These are phyloP conservation scores for Frieseomelitta varia DNA, from an alignment of 1,140 invertebrate species.

Conservation along the genomic window DNA sequence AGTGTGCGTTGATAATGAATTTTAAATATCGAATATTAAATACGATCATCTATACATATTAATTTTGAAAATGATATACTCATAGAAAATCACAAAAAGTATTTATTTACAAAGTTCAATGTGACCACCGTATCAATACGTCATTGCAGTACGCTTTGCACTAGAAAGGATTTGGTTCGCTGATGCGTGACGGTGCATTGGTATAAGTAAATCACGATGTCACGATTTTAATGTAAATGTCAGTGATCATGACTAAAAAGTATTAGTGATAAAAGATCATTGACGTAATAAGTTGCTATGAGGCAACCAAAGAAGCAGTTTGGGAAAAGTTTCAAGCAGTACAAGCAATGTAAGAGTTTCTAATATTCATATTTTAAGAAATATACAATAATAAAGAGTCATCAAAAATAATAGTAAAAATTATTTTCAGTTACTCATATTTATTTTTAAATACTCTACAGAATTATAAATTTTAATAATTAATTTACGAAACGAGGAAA, in stretches of 20 bases:
- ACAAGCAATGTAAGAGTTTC: not conserved
- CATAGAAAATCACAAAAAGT: not conserved
- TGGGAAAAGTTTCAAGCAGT: not conserved
- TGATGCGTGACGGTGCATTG: conserved; percentile 50
- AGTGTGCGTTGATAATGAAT: too few species aligned
- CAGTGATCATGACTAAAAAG: conserved; percentile 40
- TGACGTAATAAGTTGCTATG: conserved; percentile 19
- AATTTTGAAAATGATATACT: not conserved
- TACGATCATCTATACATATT: not conserved
- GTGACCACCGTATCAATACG: not conserved
- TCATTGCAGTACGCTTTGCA: conserved; percentile 14
- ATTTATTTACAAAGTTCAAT: not conserved
- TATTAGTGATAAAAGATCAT: conserved; percentile 38
- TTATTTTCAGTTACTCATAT: not conserved
- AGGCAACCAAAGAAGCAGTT: not conserved
- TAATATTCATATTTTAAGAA: not conserved
- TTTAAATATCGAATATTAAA: too few species aligned
- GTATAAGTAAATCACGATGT: conserved; percentile 48
- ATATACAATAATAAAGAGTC: not conserved
- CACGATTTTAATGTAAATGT: conserved; percentile 66
- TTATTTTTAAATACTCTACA: not conserved
- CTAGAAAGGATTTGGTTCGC: conserved; percentile 54
- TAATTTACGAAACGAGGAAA: not conserved
- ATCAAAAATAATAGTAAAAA: not conserved
- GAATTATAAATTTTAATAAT: not conserved